Conservation (phyloP, 2,797 vertebrate species). For the Pyrocephalus nanus region DNA sequence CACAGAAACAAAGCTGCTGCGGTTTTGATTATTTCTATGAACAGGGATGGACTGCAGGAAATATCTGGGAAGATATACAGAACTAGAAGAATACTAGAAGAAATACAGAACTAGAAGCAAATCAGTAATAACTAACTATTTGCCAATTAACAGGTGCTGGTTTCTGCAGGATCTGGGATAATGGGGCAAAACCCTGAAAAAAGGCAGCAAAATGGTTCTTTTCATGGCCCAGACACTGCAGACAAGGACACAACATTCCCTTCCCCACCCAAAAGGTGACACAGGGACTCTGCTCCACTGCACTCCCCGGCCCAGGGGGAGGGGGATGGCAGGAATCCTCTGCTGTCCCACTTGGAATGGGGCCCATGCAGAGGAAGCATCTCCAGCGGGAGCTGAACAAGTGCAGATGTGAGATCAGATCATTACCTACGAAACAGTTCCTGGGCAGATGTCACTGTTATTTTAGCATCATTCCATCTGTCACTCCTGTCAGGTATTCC, state of each 20-base stretch:
- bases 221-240: not conserved
- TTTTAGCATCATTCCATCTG: not conserved
- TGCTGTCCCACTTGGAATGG: not conserved
- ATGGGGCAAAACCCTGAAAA: not conserved
- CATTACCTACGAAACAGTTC: not conserved
- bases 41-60: fast-evolving
- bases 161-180: not conserved
- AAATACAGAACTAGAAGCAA: fast-evolving
- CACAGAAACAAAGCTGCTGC: not conserved
- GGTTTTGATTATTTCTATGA: fast-evolving
- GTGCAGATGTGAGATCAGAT: fast-evolving
- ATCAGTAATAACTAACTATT: not conserved
- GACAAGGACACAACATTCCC: not conserved
- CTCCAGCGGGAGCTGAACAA: fast-evolving
- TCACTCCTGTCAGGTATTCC: not conserved
- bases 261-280: fast-evolving
- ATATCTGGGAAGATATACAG: fast-evolving
- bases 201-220: not conserved
- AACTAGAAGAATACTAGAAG: not conserved
- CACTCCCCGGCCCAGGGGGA: fast-evolving
- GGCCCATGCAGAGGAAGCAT: fast-evolving
- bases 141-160: fast-evolving
- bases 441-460: fast-evolving
- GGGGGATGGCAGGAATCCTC: too few species aligned
- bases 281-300: fast-evolving